Evolutionary conservation across 2,888 invertebrate genomes (phyloP).

Genomic region (Nomada ferruginata): DNA sequence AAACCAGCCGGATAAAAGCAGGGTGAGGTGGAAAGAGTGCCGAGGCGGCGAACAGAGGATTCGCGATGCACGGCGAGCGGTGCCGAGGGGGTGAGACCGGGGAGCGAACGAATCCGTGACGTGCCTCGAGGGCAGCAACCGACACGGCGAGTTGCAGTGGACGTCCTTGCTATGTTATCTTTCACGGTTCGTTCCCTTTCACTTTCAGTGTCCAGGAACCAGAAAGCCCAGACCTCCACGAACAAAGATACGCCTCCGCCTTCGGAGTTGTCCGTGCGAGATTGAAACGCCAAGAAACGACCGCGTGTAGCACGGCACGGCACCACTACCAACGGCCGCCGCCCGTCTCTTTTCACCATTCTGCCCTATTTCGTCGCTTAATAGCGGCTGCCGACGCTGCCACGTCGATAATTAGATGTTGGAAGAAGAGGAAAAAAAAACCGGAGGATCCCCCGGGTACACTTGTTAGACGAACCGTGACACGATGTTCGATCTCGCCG

Average conservation of each 20-base stretch:
- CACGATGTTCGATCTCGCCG: conserved; percentile 14
- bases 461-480: conserved; percentile 10
- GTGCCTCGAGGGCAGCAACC: conserved; percentile 81
- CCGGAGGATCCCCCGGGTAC: not conserved
- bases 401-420: conserved; percentile 19
- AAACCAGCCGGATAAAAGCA: conserved; percentile 8
- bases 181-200: conserved; percentile 82
- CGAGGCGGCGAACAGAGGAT: conserved; percentile 11
- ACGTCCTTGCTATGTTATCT: conserved; percentile 84
- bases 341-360: conserved; percentile 23
- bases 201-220: conserved; percentile 82
- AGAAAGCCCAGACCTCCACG: conserved; percentile 77
- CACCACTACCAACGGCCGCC: not conserved
- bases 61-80: conserved; percentile 1
- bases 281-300: conserved; percentile 32
- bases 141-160: conserved; percentile 79
- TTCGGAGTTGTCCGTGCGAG: conserved; percentile 32
- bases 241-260: conserved; percentile 73
- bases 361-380: conserved; percentile 55
- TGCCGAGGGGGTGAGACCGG: conserved; percentile 37
- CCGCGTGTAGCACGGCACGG: not conserved
- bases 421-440: not conserved
- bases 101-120: conserved; percentile 73
- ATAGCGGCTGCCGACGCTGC: conserved; percentile 6
- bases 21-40: conserved; percentile 28